Base-by-base conservation (phyloP, 2,797 vertebrate genomes). In the Thalassophryne amazonica region DNA sequence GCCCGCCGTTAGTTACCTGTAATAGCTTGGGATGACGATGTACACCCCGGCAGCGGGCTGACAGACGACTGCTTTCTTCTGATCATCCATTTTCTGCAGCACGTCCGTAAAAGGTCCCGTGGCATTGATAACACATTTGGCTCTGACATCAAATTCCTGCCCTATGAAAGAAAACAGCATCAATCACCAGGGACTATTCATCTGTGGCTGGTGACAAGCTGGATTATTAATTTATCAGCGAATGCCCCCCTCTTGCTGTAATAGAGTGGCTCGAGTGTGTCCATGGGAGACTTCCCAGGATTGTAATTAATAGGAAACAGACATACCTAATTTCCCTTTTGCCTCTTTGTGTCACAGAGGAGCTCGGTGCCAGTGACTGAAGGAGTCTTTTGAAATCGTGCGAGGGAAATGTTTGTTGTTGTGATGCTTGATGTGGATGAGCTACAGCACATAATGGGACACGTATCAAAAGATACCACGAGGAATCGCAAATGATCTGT, bases 61-160 rank as follows among this genome's bases (percentile, higher is more conserved):
- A 81, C 96, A 99, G 91, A 99, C 99, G 81, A 94, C 92, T 27
- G 82, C 24, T 31, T 88, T 89, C 9, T 86, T 62, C 85, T 91
- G 79, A 85, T 97, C 89, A 84, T 99, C 97, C 96, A 98, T 99
- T 92, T 95, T 94, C 84, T 92, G 86, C 80, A 93, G 83, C 0
- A 88, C 84, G 86, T 98, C 96, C 54, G 95, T 96, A 92, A 99
- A 99, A 69, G 96, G 97, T 80, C 97, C 97, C 2, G 95, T 98
- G 55, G 96, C 97, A 70, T 99, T 99, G 92, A 99, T 97, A 87
- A 99, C 95, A 81, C 95, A 98, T 86, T 97, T 99, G 90, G 96
- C 96, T 92, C 87, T 92, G 85, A 98, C 91, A 82, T 98, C 93
- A 90, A 99, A 99, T 83, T 97, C 93, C 81, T 95, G 87, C 80